Evolutionary conservation across 2,888 invertebrate genomes (phyloP), one percentile per base, ranked within the genome.

Genomic region (Celastrina argiolus): DNA sequence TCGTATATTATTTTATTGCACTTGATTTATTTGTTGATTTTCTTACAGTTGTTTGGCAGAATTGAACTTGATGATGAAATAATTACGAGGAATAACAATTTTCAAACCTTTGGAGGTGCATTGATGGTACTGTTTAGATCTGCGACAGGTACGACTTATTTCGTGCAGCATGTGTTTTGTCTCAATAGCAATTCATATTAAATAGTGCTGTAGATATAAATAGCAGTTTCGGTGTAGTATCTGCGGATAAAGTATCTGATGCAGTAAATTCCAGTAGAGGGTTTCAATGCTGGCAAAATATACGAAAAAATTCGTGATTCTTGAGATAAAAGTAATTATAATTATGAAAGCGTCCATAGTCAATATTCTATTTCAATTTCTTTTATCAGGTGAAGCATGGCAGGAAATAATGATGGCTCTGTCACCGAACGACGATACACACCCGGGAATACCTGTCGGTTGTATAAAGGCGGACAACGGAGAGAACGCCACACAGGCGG

Each of bases 21-120:
- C 16, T 28, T n/a, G 2, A 61, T 41, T 41, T 3, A 31, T 16
- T 41, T 5, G 16, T 26, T 66, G 14, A 28, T 45, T 31, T 42
- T 2, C 31, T 72, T 73, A 8, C 69, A 90, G 98, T 94, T 99
- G 74, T 99, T 99, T 85, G 99, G 99, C 14, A 98, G 97, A 92
- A 97, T 99, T 39, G 94, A 94, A 59, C 92, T 95, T 65, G 93
- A 94, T 74, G 94, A 94, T 72, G 94, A 93, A 0, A 94, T 96
- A 4, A 98, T 99, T 70, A 94, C 95, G 66, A 92, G 96, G 45
- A 99, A 99, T 86, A 99, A 99, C 84, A 99, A 99, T 86, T 99
- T 99, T 84, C 98, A 97, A 85, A 96, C 98, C 0, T 99, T 99
- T 87, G 97, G 97, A 10, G 97, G 98, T 85, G 99, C 99, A 0